Percentiles rank a stretch among this genome's conserved stretches.
Conservation (phyloP, 1,140 invertebrate genomes). For the Drosophila novamexicana region DNA sequence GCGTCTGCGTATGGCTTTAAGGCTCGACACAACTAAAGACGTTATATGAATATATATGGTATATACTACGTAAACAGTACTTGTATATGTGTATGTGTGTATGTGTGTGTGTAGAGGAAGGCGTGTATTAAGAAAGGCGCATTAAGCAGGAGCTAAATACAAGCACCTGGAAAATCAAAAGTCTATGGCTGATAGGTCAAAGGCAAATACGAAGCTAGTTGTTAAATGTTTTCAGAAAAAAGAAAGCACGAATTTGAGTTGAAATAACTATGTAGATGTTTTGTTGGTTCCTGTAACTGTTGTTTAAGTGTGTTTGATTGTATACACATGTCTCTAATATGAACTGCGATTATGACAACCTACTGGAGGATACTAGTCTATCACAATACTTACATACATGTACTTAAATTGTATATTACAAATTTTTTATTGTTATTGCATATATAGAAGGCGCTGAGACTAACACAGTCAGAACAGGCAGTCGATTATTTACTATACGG, state of each 20-base stretch:
- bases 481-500: neutral
- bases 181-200: constrained; percentile 57
- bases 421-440: neutral
- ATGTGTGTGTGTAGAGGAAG: constrained; percentile 24
- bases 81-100: constrained; percentile 35
- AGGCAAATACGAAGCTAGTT: constrained; percentile 71
- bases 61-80: constrained; percentile 5
- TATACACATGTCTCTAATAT: constrained; percentile 49
- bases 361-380: constrained; percentile 28
- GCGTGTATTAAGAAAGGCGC: constrained; percentile 20
- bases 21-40: constrained; percentile 60
- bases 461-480: neutral
- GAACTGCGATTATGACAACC: constrained; percentile 33
- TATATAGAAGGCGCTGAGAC: constrained; percentile 1
- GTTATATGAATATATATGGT: constrained; percentile 27
- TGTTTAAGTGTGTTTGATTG: constrained; percentile 14
- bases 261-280: constrained; percentile 19
- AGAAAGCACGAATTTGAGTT: constrained; percentile 59
- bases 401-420: neutral
- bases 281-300: constrained; percentile 10
- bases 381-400: constrained; percentile 18
- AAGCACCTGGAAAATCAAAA: constrained; percentile 58
- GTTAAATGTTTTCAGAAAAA: constrained; percentile 43
- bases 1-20: constrained; percentile 59
- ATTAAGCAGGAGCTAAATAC: constrained; percentile 56